These are phyloP conservation scores for Sphenopsis melanotis DNA, from an alignment of 2,797 vertebrate genomes.

Conservation along the genomic window DNA sequence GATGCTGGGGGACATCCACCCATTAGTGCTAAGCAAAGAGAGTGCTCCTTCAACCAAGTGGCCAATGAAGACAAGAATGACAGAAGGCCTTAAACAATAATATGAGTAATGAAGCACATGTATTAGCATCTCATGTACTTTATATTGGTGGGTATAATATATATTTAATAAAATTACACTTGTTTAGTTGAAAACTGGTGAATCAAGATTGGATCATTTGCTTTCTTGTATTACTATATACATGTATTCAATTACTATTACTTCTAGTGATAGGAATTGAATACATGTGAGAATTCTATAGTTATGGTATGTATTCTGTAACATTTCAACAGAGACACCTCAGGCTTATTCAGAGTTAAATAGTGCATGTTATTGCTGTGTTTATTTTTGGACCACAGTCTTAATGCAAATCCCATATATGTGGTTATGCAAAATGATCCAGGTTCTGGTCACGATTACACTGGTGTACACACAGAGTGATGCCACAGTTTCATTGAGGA, in stretches of 20 bases:
- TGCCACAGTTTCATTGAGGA: constrained; percentile 11
- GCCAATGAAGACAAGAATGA: neutral
- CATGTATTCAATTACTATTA: neutral
- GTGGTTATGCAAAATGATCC: constrained; percentile 8
- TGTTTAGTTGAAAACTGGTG: neutral
- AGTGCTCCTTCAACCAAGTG: neutral
- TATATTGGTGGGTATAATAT: neutral
- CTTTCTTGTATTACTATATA: neutral
- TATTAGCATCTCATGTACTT: neutral
- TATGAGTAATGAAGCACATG: neutral
- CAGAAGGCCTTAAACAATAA: neutral
- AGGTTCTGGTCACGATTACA: constrained; percentile 11
- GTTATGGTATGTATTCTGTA: neutral
- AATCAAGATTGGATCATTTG: neutral
- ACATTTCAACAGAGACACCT: neutral
- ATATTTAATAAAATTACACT: neutral
- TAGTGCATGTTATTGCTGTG: neutral
- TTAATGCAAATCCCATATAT: constrained; percentile 29
- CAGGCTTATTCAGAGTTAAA: neutral
- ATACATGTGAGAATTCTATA: neutral
- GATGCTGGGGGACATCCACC: neutral
- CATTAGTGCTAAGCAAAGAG: neutral
- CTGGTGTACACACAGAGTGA: neutral
- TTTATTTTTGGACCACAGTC: neutral
- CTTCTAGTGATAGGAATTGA: neutral